Evolutionary conservation across 2,113 vertebrate species (phyloP).

Genomic region (Choloepus hoffmanni): DNA sequence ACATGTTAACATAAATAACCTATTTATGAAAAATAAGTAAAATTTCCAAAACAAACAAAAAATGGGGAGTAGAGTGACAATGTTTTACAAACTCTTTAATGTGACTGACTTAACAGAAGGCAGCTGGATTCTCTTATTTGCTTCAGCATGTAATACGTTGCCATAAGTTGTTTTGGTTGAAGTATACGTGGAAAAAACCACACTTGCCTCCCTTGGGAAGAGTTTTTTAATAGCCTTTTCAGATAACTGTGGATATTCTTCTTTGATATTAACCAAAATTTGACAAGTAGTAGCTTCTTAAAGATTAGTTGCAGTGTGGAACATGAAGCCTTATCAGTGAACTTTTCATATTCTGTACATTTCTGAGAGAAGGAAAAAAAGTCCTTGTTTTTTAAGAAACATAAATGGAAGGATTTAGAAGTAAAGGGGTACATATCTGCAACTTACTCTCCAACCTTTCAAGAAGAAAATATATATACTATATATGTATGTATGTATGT

Average conservation of each 20-base stretch:
- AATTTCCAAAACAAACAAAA: background rate
- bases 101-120: background rate
- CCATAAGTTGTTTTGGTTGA: background rate
- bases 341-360: background rate
- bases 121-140: background rate
- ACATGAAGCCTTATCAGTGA: background rate
- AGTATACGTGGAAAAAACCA: background rate
- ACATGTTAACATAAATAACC: background rate
- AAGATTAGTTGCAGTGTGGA: background rate
- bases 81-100: background rate
- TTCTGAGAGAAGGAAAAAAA: background rate
- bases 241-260: background rate
- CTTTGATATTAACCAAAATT: background rate
- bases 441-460: background rate
- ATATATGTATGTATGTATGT: background rate
- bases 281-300: background rate
- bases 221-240: background rate
- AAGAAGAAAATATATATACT: background rate
- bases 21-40: slow-evolving; percentile 13
- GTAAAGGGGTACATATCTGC: background rate
- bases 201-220: background rate
- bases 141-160: background rate
- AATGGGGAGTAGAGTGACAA: background rate
- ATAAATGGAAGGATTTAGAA: background rate
- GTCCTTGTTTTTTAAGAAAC: slow-evolving; percentile 17